Base-by-base conservation (phyloP, 2,797 vertebrate species). In the Arnoldichthys spilopterus region DNA sequence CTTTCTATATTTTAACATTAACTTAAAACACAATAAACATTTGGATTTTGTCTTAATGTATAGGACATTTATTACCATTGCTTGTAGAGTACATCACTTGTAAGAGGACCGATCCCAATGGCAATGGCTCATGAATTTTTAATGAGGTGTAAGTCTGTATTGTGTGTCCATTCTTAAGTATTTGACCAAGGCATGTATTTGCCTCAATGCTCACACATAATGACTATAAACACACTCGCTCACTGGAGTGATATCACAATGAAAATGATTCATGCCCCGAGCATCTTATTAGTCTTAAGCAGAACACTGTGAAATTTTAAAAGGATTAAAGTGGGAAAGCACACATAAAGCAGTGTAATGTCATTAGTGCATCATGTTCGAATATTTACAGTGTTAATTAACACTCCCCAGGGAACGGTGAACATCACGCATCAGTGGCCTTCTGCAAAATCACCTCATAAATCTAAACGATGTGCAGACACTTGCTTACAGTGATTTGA, bases 301-400 rank as follows among this genome's bases (percentile, higher is more conserved):
- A 40, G 61, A 37, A 18, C 72, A 13, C 56, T 62, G 56, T 73
- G 58, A 61, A 74, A 74, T 74, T 49, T 73, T 15, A 62, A 74
- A 62, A 15, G 56, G 37, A 62, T 74, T 49, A 61, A 32, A 34
- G 20, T n/a, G 49, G 28, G 15, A 70, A 70, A 51, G 47, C 49
- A 34, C 47, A 70, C 72, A 74, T 47, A 32, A 74, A 47, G 18
- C 40, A 24, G 68, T 49, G 40, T 47, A 74, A 62, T 24, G 15
- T 62, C 62, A 74, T 74, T 74, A 62, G 56, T 74, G 56, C 28
- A 32, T 62, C 58, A 32, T 74, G 58, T 62, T 49, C 4, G 58
- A 47, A 28, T 70, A 54, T 70, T 70, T 70, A 70, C 28, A 32
- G 47, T 70, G 56, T 49, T 74, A 74, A 74, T 74, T 73, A 74